A percentile compares a stretch with the other conserved stretches of the same genome.
These are phyloP conservation scores for Poecilia gillii DNA, from an alignment of 2,797 vertebrate species.

Conservation along the genomic window DNA sequence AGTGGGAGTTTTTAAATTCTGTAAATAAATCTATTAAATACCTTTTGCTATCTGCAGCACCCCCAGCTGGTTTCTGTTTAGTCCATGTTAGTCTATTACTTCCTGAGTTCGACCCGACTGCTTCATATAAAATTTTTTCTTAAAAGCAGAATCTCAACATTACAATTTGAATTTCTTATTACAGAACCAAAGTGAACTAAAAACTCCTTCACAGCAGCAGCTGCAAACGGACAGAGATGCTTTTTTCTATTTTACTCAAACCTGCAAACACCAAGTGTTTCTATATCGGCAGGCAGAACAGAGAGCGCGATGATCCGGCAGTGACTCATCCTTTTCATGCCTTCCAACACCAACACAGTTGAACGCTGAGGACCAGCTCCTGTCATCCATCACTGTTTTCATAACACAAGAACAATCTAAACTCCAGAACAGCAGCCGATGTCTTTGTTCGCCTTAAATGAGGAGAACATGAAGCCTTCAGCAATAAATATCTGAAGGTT, in stretches of 20 bases:
- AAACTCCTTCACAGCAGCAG: background rate
- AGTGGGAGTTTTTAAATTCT: no score
- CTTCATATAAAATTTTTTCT: background rate
- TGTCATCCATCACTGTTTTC: conserved; percentile 19
- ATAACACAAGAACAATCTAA: conserved; percentile 32
- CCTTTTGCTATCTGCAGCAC: no score
- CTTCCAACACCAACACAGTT: conserved; percentile 67
- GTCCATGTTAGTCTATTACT: background rate
- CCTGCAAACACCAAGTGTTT: conserved; percentile 51
- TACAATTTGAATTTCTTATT: background rate
- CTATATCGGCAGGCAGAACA: conserved; percentile 41
- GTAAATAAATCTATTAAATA: no score
- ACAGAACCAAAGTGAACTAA: background rate
- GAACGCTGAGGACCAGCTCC: conserved; percentile 43
- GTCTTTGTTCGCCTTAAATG: conserved; percentile 20
- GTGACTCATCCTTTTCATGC: conserved; percentile 70
- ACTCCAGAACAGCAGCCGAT: conserved; percentile 10
- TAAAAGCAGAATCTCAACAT: background rate
- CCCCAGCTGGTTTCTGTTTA: no score
- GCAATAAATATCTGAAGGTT: background rate
- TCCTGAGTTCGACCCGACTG: background rate
- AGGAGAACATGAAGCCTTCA: background rate
- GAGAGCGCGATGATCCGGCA: conserved; percentile 41
- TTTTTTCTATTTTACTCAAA: conserved; percentile 18
- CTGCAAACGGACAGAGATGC: conserved; percentile 5